Base-by-base conservation (phyloP, 2,888 invertebrate genomes). In the Drosophila mercatorum region DNA sequence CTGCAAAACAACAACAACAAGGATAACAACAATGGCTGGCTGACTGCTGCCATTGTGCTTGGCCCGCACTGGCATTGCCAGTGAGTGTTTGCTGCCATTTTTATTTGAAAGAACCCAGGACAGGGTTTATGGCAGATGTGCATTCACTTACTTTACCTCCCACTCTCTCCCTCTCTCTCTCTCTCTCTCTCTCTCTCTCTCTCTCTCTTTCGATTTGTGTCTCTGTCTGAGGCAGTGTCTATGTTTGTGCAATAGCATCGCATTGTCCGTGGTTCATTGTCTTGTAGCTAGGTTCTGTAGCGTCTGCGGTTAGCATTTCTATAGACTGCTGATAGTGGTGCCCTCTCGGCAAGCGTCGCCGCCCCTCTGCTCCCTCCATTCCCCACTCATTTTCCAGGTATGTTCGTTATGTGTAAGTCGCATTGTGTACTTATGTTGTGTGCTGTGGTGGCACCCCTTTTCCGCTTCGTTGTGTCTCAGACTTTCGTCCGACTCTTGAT, bases 1-100 rank as follows among this genome's bases (percentile, higher is more conserved):
- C 65, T 68, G 66, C 44, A 22, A 41, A 41, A 31, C 55, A 55
- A 55, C 68, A 76, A 55, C 68, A 76, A 55, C 58, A 68, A 60
- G 68, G 52, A 53, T 59, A 72, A 59, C 55, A 65, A 75, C 53
- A 79, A 67, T 49, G 63, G 53, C 62, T 49, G 47, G 71, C 46
- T 69, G 79, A 68, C 68, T 78, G 55, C 78, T 66, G 62, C 46
- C 72, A 81, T 71, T 78, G 82, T 68, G 71, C 60, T 63, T 60
- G 65, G 46, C 57, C 55, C 56, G 67, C 51, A 64, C 56, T 63
- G 58, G 58, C 38, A 53, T 53, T 47, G 60, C 66, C 63, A 52
- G 53, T 75, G 81, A 84, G 79, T 89, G 84, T 72, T 84, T 87
- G 89, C 88, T 75, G 77, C 82, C 80, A 89, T 81, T 85, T 85